Evolutionary conservation across 2,888 invertebrate genomes (phyloP), one percentile per base, ranked within the genome.

Genomic region (Harpagoxenus sublaevis): DNA sequence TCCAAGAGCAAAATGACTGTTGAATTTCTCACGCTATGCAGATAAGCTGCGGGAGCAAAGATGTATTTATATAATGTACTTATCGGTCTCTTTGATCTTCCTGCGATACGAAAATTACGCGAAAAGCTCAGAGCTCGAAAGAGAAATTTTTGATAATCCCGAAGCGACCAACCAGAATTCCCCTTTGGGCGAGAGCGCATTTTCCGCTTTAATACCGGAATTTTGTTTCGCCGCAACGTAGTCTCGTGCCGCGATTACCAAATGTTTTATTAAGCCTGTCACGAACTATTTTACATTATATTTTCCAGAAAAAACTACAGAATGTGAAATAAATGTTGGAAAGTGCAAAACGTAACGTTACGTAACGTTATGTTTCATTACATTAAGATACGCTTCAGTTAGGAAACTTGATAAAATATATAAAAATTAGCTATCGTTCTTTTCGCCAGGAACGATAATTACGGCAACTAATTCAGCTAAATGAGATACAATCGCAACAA

Each of bases 181-280:
- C 4, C 9, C n/a, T 23, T 23, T 35, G 35, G n/a, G 53, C 57
- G 10, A 23, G 35, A 70, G 60, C 51, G 48, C 18, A 18, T 48
- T 81, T 66, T 60, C 48, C 28, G 70, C 18, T 79, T 81, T 81
- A 81, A 70, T 70, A 70, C 39, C 42, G 28, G 23, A 68, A 79
- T 60, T 79, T 70, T 31, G 18, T 60, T 79, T 57, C 79, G 48
- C 45, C 18, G 23, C 57, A 51, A 57, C 18, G 57, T 15, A 15
- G 23, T 18, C 23, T 66, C 63, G 31, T 66, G n/a, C 18, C 31
- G 42, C 66, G 78, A 70, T 71, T 81, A 45, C 39, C 48, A 71
- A 81, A 71, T 48, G 60, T 71, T 81, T 60, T 70, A 51, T 71
- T 51, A 62, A 81, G 39, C 71, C 18, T 60, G 79, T 81, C 71